phyloP scores from a whole-genome alignment of 2,888 invertebrate species.

The Alsophila aescularia region DNA sequence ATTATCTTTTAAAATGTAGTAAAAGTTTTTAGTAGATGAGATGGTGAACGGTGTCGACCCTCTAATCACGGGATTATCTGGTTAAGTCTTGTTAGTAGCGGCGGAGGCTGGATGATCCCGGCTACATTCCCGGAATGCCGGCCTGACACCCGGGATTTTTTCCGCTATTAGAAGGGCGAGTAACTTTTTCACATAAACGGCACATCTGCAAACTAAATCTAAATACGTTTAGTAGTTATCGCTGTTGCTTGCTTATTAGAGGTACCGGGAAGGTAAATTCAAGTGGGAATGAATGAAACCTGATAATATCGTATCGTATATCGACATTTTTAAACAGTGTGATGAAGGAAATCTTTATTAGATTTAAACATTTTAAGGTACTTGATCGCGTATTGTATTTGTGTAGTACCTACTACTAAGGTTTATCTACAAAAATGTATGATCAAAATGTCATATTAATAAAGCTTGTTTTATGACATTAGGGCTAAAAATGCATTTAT shows the following conservation, averaged over 20 bases:
- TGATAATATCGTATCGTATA: too few relatives aligned
- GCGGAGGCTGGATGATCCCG: slow-evolving; percentile 39
- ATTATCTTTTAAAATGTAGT: slow-evolving; percentile 28
- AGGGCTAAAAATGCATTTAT: too few relatives aligned
- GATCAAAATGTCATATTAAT: too few relatives aligned
- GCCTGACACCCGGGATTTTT: slow-evolving; percentile 46
- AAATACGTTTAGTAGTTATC: slow-evolving; percentile 29
- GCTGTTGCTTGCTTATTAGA: slow-evolving; percentile 1
- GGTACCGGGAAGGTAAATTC: neutral
- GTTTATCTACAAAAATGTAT: too few relatives aligned
- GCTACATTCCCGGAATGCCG: slow-evolving; percentile 34
- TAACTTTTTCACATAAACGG: slow-evolving; percentile 33
- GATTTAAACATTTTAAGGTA: too few relatives aligned
- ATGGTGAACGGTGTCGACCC: slow-evolving; percentile 51
- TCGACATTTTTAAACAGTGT: too few relatives aligned
- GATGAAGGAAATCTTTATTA: too few relatives aligned
- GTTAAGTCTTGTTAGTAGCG: slow-evolving; percentile 55
- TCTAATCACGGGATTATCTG: slow-evolving; percentile 67
- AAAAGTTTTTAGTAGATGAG: slow-evolving; percentile 44
- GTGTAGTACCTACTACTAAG: too few relatives aligned
- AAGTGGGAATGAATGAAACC: too few relatives aligned
- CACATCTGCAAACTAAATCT: slow-evolving; percentile 39
- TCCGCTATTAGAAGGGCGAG: slow-evolving; percentile 41
- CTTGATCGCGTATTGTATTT: too few relatives aligned
- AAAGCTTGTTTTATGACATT: too few relatives aligned